These are phyloP conservation scores for Drosophila persimilis DNA, from an alignment of 1,140 invertebrate genomes.

Conservation along the genomic window DNA sequence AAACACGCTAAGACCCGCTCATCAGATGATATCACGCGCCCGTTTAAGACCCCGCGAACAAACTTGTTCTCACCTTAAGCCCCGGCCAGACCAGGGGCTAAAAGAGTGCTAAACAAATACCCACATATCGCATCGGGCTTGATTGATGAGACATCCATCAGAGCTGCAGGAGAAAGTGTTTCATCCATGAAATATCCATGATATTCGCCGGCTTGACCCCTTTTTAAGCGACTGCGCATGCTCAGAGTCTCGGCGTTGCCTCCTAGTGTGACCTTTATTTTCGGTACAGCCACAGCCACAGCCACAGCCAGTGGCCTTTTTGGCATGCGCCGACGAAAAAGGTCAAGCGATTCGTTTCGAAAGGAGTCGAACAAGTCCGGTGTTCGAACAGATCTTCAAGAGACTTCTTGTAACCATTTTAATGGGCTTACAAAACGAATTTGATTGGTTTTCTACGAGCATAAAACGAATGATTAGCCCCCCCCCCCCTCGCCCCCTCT, in stretches of 20 bases:
- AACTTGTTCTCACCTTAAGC: conserved; percentile 49
- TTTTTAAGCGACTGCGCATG: conserved; percentile 44
- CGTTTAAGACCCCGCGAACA: conserved; percentile 35
- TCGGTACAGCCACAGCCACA: neutral
- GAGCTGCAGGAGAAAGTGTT: conserved; percentile 20
- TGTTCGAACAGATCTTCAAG: conserved; percentile 3
- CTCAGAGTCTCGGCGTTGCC: conserved; percentile 34
- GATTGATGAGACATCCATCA: conserved; percentile 41
- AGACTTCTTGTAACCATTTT: conserved; percentile 3
- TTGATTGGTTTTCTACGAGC: conserved; percentile 11
- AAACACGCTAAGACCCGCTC: conserved; percentile 28
- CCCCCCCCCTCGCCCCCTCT: no score
- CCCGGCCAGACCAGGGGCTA: no score
- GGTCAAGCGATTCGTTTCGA: conserved; percentile 20
- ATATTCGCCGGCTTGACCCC: conserved; percentile 45
- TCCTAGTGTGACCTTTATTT: conserved; percentile 46
- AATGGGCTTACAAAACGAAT: neutral
- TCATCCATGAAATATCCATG: conserved; percentile 17
- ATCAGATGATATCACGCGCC: conserved; percentile 54
- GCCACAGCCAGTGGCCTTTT: conserved; percentile 36
- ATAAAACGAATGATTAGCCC: no score
- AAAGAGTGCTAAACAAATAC: no score
- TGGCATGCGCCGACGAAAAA: conserved; percentile 44
- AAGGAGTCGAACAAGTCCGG: neutral
- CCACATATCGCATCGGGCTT: conserved; percentile 4